Base-by-base conservation (phyloP, 2,113 vertebrate genomes). In the Boleophthalmus pectinirostris region DNA sequence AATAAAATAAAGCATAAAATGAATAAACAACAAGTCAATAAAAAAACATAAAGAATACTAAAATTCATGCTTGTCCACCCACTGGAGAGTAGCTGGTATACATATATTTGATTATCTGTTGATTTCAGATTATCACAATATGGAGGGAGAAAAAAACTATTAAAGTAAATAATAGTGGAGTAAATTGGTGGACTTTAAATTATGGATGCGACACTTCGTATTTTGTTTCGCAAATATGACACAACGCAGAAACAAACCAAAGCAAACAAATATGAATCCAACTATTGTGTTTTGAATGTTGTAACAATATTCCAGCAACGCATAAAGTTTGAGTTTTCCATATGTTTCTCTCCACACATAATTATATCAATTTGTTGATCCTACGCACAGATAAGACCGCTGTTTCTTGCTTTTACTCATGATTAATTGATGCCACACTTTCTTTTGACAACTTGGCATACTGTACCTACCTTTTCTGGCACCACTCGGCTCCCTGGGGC, bases 401-500 rank as follows among this genome's bases (percentile, higher is more conserved):
- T 57, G 23, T 46, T 47, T 24, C 2, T 70, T 68, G 64, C 51
- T 56, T 61, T n/a, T 18, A 6, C 0, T 45, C 9, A 38, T 64
- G 63, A 45, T 65, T 66, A 47, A 72, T n/a, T 16, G 45, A 67
- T 47, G 38, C n/a, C 21, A 47, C 9, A 69, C 20, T 66, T 70
- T 79, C 65, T n/a, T 70, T 56, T 24, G 47, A 75, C 33, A 54
- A 29, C 66, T 70, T 70, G 68, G 63, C 63, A 80, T 67, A 64
- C 46, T 16, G 57, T 47, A 65, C 66, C 63, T 25, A 49, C 15
- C 66, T 74, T 72, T 72, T 61, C 58, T 24, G 70, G 70, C 70
- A 63, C 68, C 46, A 35, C 15, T 66, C 35, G 57, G 2, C 63
- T 74, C 71, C 70, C 45, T 13, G 3, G 49, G 63, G 67, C 67